phyloP scores from a whole-genome alignment of 2,797 vertebrate species.

The Trichosurus vulpecula region DNA sequence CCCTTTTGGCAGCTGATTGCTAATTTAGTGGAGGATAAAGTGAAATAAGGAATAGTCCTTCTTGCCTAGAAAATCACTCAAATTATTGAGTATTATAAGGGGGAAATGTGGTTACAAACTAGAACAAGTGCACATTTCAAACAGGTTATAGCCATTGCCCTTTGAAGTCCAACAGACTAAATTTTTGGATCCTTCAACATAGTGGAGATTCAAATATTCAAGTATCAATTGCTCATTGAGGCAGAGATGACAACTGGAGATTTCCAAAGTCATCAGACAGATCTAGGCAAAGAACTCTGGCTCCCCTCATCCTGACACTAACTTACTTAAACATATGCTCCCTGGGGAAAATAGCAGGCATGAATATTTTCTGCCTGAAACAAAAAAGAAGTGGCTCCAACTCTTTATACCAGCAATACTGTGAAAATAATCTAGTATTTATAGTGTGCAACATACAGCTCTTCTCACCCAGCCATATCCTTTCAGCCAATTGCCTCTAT shows the following conservation, averaged over 20 bases:
- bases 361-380: conserved; percentile 47
- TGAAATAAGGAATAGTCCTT: background rate
- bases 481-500: conserved; percentile 42
- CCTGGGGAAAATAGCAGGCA: conserved; percentile 25
- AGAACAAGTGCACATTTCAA: background rate
- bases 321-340: conserved; percentile 31
- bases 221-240: background rate
- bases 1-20: background rate
- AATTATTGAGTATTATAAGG: background rate
- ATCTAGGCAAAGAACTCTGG: background rate
- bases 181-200: background rate
- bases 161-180: conserved; percentile 17
- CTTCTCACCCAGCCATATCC: conserved; percentile 30
- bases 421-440: conserved; percentile 33
- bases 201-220: background rate
- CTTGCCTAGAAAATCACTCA: background rate
- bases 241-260: background rate
- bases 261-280: conserved; percentile 1
- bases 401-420: background rate
- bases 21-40: background rate
- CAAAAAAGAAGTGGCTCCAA: background rate
- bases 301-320: background rate
- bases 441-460: background rate
- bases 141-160: background rate
- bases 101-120: background rate